Evolutionary conservation across 92 coral and sea anemone species (phyloP), one percentile per base, ranked within the genome.

Genomic region (Umimayanthus chanpuru): DNA sequence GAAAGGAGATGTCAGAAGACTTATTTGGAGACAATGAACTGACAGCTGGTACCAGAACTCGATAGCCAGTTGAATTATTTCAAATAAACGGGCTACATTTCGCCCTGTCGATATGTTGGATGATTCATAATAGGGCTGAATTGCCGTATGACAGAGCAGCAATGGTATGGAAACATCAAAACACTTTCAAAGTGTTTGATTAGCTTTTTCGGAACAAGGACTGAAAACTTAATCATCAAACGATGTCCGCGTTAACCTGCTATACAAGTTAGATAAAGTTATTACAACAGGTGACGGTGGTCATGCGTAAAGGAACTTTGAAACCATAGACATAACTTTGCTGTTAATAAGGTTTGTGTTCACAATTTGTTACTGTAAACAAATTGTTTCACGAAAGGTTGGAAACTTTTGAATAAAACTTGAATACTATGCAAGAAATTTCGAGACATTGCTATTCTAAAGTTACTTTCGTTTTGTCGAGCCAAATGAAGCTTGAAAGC

Each of bases 21-120:
- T 36, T 75, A 16, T 75, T 75, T n/a, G n/a, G 79, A 75, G 53
- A 75, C 79, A 75, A 73, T 15, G 79, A 75, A 39, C 14, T 75
- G 49, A 75, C 53, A 83, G 44, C 87, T 28, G 87, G 87, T 83
- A 83, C 87, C 87, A 44, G 77, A n/a, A 75, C 53, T 14, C 25
- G 39, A 73, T 40, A 40, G 79, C 1, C 65, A 26, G 65, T 82
- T 47, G 68, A 71, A 70, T 68, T 70, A 67, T 44, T 83, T 29
- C 56, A 70, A 7, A 28, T 55, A 83, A 83, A 26, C 61, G 29
- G 9, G 23, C 76, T 44, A 25, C 9, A 21, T 5, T 71, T 25
- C 78, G 28, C n/a, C 49, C 49, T 73, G 41, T 12, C 21, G 76
- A 66, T 9, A 25, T 67, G 49, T 67, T n/a, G 15, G 53, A 6